A percentile compares a stretch with the other conserved stretches of the same genome.
phyloP scores from a whole-genome alignment of 2,113 vertebrate species.

The Erinaceus europaeus region DNA sequence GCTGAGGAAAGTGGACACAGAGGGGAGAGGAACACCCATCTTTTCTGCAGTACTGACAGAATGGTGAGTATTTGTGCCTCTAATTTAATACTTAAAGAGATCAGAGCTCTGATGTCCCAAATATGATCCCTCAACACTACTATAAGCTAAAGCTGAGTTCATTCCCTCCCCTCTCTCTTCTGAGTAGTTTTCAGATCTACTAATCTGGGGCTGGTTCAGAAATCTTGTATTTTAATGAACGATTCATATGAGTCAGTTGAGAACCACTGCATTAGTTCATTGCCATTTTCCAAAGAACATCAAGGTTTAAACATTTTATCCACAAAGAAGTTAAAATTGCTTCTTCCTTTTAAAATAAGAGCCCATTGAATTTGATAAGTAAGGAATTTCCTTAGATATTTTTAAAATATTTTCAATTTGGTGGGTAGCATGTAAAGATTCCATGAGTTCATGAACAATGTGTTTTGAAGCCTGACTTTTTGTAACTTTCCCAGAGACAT shows the following conservation, averaged over 20 bases:
- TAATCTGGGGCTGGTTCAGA: neutral
- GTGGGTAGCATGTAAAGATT: conserved; percentile 6
- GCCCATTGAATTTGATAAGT: conserved; percentile 47
- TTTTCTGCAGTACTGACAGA: neutral
- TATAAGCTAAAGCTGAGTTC: neutral
- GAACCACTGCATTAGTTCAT: neutral
- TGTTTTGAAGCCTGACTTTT: conserved; percentile 34
- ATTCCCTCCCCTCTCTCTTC: too few relatives aligned
- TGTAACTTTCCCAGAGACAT: conserved; percentile 47
- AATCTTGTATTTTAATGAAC: neutral
- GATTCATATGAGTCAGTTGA: neutral
- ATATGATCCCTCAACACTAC: too few relatives aligned
- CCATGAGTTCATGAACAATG: conserved; percentile 14
- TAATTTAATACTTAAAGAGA: neutral
- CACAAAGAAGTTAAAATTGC: neutral
- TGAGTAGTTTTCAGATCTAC: too few relatives aligned
- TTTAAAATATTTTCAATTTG: conserved; percentile 16
- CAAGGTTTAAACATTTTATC: neutral
- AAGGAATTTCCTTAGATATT: conserved; percentile 56
- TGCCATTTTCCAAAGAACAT: neutral
- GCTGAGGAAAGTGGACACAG: neutral
- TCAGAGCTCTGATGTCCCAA: too few relatives aligned
- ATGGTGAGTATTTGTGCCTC: neutral
- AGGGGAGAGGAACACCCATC: neutral
- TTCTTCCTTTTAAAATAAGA: conserved; percentile 40